Evolutionary conservation across 1,140 invertebrate genomes (phyloP), one percentile per base, ranked within the genome.

Genomic region (Drosophila aff.): DNA sequence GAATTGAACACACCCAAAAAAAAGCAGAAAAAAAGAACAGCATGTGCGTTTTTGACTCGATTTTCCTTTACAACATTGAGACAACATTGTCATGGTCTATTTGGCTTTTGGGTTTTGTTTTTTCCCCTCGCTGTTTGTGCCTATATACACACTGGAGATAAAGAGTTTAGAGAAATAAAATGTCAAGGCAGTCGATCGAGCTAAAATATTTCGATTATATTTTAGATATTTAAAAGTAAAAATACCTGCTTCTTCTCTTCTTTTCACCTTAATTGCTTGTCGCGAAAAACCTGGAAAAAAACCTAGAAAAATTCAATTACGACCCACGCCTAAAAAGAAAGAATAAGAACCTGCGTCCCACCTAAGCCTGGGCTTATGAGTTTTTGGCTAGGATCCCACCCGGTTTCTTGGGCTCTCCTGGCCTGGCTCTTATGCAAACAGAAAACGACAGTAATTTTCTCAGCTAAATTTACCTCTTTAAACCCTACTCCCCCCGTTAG

Each of bases 11-110:
- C 69, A 73, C 69, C 69, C 69, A n/a, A 62, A 66, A 65, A 52
- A 6, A 13, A 8, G 7, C 7, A 11, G 36, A 28, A 67, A 55
- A 71, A 67, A 33, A 69, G 47, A 21, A 33, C 28, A 63, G 31
- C 60, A 47, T 10, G 64, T 40, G 49, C 62, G 66, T 5, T 65
- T 50, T 68, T 47, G 26, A 58, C 52, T 73, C 59, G 77, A 36
- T 72, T 72, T 59, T 71, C 50, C 66, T 72, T 71, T 72, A 72
- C 52, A 72, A 72, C 69, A 72, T 72, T 72, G 69, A 74, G 71
- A 61, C 68, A 61, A 73, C 68, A 73, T 86, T 68, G 82, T 85
- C 82, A 85, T 87, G 82, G 82, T 85, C 82, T 85, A 85, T 85
- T 85, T 85, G 82, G 82, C 71, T 85, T 85, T 82, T 76, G 71